Conservation (phyloP, 2,113 vertebrate genomes). For the Eurystomus gularis region DNA sequence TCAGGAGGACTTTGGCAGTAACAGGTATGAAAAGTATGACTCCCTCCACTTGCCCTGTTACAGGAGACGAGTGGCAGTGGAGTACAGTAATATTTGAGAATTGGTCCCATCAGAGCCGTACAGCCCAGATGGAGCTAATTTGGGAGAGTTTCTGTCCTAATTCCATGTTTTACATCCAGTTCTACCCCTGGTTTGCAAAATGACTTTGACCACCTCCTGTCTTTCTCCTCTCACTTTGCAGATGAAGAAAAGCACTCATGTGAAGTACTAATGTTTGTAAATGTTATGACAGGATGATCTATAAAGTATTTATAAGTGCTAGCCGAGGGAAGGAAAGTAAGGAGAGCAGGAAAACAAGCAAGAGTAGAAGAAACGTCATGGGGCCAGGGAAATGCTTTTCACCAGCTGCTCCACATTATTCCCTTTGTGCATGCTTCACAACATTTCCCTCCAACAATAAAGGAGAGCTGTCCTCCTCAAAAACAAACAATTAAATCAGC, state of each 20-base stretch:
- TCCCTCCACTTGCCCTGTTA: not conserved
- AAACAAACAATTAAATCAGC: not conserved
- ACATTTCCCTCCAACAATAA: not conserved
- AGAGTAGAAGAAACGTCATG: not conserved
- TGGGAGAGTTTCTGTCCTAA: not conserved
- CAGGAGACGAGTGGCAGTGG: not conserved
- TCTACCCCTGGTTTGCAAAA: not conserved
- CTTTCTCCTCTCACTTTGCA: constrained; percentile 4
- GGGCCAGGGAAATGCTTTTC: not conserved
- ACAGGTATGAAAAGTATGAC: not conserved
- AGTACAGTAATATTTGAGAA: not conserved
- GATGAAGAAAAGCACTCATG: not conserved
- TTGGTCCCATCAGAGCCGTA: not conserved
- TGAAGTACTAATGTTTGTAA: constrained; percentile 9
- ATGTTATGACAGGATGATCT: constrained; percentile 27
- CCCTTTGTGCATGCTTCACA: not conserved
- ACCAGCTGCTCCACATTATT: constrained; percentile 11
- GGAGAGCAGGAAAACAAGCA: not conserved
- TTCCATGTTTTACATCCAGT: not conserved
- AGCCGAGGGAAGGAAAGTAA: not conserved
- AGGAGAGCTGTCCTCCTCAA: not conserved
- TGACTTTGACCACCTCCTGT: not conserved
- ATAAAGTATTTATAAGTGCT: not conserved
- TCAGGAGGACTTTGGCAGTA: not conserved
- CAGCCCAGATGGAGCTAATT: rapidly evolving